Percentiles rank a stretch among this genome's conserved stretches.
phyloP scores from a whole-genome alignment of 2,113 vertebrate species.

The Mohoua ochrocephala region DNA sequence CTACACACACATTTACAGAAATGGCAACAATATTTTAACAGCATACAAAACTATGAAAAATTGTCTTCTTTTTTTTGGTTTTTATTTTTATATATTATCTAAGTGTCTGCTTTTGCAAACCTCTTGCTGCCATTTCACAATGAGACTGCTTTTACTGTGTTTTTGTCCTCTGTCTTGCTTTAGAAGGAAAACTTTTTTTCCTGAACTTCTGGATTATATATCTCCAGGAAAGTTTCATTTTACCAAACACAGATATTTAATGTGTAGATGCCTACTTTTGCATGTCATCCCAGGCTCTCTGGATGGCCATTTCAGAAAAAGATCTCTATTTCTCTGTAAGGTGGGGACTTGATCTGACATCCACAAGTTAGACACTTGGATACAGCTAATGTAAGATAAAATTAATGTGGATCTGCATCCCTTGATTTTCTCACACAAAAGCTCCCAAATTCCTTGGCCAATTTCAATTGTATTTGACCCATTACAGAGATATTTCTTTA shows the following conservation, averaged over 20 bases:
- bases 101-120: background rate
- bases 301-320: background rate
- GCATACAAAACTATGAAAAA: background rate
- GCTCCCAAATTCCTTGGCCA: background rate
- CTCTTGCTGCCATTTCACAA: background rate
- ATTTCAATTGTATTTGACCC: background rate
- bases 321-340: background rate
- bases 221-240: background rate
- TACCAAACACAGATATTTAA: background rate
- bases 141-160: fast-evolving
- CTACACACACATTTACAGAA: background rate
- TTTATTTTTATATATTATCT: background rate
- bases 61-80: background rate
- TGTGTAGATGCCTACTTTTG: background rate
- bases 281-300: background rate
- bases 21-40: background rate
- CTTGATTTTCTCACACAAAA: background rate
- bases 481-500: background rate
- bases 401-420: background rate
- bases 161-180: background rate
- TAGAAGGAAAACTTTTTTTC: background rate
- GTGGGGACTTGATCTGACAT: background rate
- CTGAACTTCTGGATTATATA: background rate
- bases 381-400: background rate
- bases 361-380: background rate